Conservation (phyloP, 2,888 invertebrate genomes). For the Carabus problematicus region DNA sequence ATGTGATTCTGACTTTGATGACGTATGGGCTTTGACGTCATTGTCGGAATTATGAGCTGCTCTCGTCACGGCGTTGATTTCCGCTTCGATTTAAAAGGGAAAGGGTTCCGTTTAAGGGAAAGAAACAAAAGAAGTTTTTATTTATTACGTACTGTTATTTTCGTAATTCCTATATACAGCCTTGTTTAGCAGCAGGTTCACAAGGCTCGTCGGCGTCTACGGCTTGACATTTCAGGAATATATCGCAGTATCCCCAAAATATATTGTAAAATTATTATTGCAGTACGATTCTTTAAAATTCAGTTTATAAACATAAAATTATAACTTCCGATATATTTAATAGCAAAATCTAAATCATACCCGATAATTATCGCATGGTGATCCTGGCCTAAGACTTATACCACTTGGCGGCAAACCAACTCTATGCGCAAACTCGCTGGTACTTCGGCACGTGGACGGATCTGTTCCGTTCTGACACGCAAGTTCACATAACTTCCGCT, state of each 20-base stretch:
- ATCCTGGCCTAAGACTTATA: conserved; percentile 90
- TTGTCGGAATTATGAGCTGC: too few relatives aligned
- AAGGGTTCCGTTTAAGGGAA: too few relatives aligned
- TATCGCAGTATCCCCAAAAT: conserved; percentile 95
- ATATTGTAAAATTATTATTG: conserved; percentile 16
- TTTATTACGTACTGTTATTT: too few relatives aligned
- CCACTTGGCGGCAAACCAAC: conserved; percentile 80
- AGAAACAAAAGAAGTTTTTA: too few relatives aligned
- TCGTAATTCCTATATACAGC: too few relatives aligned
- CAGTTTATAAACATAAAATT: conserved; percentile 10
- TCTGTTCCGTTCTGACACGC: conserved; percentile 92
- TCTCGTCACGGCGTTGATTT: too few relatives aligned
- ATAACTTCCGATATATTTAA: too few relatives aligned
- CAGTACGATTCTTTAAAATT: conserved; percentile 7
- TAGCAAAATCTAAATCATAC: conserved; percentile 58
- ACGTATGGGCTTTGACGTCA: too few relatives aligned
- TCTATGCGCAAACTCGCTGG: conserved; percentile 81
- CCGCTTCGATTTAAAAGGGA: too few relatives aligned
- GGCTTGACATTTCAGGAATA: conserved; percentile 96
- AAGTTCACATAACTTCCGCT: conserved; percentile 90
- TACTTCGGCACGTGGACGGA: conserved; percentile 78
- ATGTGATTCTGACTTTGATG: too few relatives aligned
- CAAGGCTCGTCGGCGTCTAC: conserved; percentile 99
- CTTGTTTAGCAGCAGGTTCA: conserved; percentile 92
- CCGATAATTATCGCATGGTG: conserved; percentile 98